Percentiles rank a stretch among this genome's conserved stretches.
Evolutionary conservation across 2,113 vertebrate genomes (phyloP).

Genomic region (Machaerirhynchus nigripectus): DNA sequence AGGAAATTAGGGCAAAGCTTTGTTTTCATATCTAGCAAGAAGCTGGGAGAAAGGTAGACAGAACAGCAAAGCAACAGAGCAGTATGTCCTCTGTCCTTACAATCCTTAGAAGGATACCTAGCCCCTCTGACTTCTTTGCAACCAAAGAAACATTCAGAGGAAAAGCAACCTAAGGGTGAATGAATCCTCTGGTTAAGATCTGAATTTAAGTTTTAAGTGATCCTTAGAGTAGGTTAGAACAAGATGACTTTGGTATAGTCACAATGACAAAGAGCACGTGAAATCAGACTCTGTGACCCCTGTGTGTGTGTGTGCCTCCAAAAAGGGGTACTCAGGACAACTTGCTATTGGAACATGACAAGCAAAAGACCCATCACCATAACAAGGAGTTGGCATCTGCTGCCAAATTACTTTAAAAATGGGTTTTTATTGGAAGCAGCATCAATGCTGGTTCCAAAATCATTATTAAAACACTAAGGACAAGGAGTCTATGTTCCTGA

Average conservation of each 20-base stretch:
- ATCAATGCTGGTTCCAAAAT: neutral
- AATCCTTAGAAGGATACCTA: neutral
- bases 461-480: neutral
- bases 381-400: neutral
- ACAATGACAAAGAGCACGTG: neutral
- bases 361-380: neutral
- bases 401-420: neutral
- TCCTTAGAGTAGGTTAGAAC: neutral
- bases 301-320: accelerated
- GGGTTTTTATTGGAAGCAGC: neutral
- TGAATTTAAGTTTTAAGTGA: neutral
- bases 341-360: neutral
- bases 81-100: neutral
- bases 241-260: neutral
- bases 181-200: neutral
- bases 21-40: neutral
- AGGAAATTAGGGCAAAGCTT: neutral
- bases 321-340: neutral
- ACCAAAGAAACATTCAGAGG: neutral
- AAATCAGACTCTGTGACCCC: neutral
- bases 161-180: neutral
- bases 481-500: neutral
- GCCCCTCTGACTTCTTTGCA: neutral
- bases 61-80: neutral
- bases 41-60: neutral